Conservation (phyloP, 1,140 invertebrate genomes). For the Platyscapa corneri region DNA sequence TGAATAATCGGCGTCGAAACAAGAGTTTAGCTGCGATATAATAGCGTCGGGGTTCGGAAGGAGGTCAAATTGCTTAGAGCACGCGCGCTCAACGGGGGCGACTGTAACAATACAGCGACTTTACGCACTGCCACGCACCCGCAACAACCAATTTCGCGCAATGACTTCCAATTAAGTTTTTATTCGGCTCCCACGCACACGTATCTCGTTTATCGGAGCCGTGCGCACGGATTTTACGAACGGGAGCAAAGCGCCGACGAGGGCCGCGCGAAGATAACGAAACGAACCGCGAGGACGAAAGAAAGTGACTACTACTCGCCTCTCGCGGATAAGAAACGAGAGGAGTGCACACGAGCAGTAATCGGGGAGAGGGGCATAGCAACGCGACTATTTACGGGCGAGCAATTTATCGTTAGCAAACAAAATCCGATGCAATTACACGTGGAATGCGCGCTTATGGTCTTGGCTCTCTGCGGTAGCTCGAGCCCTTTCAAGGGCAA, state of each 20-base stretch:
- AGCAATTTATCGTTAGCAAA: constrained; percentile 65
- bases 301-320: constrained; percentile 30
- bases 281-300: background rate
- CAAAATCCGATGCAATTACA: constrained; percentile 70
- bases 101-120: background rate
- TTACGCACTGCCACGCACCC: too few species aligned
- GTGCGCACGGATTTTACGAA: constrained; percentile 18
- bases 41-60: background rate
- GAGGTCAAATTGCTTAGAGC: background rate
- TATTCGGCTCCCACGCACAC: constrained; percentile 44
- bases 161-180: constrained; percentile 67
- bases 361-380: constrained; percentile 24
- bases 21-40: constrained; percentile 8
- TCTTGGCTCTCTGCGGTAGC: background rate
- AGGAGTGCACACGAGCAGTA: background rate
- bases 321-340: constrained; percentile 35
- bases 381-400: constrained; percentile 60
- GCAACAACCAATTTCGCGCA: constrained; percentile 62
- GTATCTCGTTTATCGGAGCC: constrained; percentile 58
- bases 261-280: constrained; percentile 1
- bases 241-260: background rate
- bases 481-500: background rate
- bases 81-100: background rate
- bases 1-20: background rate
- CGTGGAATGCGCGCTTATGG: constrained; percentile 60